Evolutionary conservation across 1,140 invertebrate species (phyloP).

Genomic region (Megalopta genalis): DNA sequence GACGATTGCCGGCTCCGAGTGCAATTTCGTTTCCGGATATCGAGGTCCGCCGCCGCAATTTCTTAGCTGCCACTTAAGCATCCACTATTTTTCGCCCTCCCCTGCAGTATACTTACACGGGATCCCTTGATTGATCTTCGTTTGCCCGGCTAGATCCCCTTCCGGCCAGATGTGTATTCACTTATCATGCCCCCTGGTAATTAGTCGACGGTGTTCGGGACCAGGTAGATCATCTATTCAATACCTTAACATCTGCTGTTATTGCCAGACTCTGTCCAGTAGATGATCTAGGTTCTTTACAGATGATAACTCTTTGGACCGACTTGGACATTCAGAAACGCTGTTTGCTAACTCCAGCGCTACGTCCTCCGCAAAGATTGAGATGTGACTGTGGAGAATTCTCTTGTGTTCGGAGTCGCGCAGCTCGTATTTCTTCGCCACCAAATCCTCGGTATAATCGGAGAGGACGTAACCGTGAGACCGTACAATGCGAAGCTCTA

Average conservation of each 20-base stretch:
- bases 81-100: slow-evolving; percentile 8
- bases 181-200: neutral
- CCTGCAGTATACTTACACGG: slow-evolving; percentile 5
- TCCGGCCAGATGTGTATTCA: neutral
- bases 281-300: too few relatives aligned
- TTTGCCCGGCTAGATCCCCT: neutral
- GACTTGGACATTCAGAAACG: too few relatives aligned
- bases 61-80: slow-evolving; percentile 25
- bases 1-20: slow-evolving; percentile 42
- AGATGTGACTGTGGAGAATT: too few relatives aligned
- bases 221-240: too few relatives aligned
- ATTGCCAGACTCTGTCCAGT: too few relatives aligned
- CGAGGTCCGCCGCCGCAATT: slow-evolving; percentile 17
- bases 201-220: neutral
- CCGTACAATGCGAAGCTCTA: slow-evolving; percentile 27
- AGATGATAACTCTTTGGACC: too few relatives aligned
- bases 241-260: too few relatives aligned
- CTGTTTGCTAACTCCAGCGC: too few relatives aligned
- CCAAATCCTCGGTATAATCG: slow-evolving; percentile 37
- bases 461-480: slow-evolving; percentile 21
- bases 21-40: slow-evolving; percentile 39
- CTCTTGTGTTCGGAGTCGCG: neutral
- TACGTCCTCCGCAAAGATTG: too few relatives aligned
- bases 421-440: slow-evolving; percentile 31
- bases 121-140: slow-evolving; percentile 8